Percentiles rank a stretch among this genome's conserved stretches.
Conservation (phyloP, 2,888 invertebrate species). For the Pyrrhia umbra region DNA sequence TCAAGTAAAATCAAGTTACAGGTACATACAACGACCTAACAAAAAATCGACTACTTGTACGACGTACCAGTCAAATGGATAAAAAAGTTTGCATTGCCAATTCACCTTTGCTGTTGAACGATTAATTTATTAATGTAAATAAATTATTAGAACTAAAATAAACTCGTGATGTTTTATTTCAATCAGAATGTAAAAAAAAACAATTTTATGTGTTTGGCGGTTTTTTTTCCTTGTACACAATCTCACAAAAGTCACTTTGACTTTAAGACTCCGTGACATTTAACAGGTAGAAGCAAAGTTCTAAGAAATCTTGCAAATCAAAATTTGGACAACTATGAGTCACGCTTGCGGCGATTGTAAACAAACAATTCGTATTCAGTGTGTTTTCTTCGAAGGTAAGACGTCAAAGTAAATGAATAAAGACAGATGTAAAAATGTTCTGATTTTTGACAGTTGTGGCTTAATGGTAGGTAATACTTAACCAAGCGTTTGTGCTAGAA, state of each 20-base stretch:
- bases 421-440: background rate
- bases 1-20: slow-evolving; percentile 2
- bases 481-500: background rate
- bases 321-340: slow-evolving; percentile 7
- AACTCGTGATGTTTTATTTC: background rate
- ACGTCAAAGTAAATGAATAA: background rate
- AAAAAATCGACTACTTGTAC: background rate
- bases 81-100: background rate
- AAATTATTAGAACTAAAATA: background rate
- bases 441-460: background rate
- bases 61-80: background rate
- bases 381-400: background rate
- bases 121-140: background rate
- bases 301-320: slow-evolving; percentile 12
- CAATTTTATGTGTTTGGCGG: no score
- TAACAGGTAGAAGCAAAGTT: slow-evolving; percentile 8
- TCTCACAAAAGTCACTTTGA: slow-evolving; percentile 7
- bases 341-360: slow-evolving; percentile 5
- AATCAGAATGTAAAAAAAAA: background rate
- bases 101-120: background rate
- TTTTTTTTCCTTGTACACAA: background rate
- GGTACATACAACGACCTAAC: background rate
- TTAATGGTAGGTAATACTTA: background rate
- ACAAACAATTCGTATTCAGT: slow-evolving; percentile 1
- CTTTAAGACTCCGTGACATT: slow-evolving; percentile 7